Evolutionary conservation across 2,797 vertebrate species (phyloP), one percentile per base, ranked within the genome.

Genomic region (Odontamblyopus lacepedii): DNA sequence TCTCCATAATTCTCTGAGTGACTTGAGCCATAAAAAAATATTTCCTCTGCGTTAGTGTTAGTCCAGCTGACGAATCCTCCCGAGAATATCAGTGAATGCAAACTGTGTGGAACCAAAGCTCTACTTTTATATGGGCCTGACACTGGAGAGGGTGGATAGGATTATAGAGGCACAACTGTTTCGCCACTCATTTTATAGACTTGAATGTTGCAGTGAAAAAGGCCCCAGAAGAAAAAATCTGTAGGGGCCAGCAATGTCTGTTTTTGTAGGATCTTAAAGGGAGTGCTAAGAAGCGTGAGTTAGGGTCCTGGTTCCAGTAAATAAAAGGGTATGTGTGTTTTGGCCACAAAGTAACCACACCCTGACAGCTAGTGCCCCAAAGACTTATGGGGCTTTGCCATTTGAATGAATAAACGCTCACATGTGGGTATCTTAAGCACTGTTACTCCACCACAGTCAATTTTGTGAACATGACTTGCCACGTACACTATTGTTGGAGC

Each of bases 141-240:
- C 70, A 60, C 71, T 85, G 86, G 83, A 90, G 87, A 87, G 74
- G 59, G 73, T 87, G 76, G 76, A 74, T 75, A 16, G 6, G 48
- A 75, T 82, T 79, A 85, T 67, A 85, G 75, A 69, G 81, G 68
- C 67, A 53, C 55, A 80, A 81, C 79, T 87, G 83, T 90, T 90
- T 89, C 76, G 53, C 76, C 73, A 74, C 81, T 73, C 23, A 65
- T 83, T 89, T 91, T 80, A 90, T 82, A 71, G 83, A 85, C 61
- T 80, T 29, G 35, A 81, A 81, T 84, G 81, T 77, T 83, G 76
- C 53, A 67, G 61, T 78, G 72, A 86, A 90, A 91, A 83, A 53
- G 56, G 69, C 59, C 83, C 71, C 55, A 53, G 8, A 56, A 74
- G 50, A 63, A 69, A 76, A 78, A 38, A 60, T 74, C 67, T 66